Evolutionary conservation across 2,888 invertebrate species (phyloP).

Genomic region (Aphrophora alni): DNA sequence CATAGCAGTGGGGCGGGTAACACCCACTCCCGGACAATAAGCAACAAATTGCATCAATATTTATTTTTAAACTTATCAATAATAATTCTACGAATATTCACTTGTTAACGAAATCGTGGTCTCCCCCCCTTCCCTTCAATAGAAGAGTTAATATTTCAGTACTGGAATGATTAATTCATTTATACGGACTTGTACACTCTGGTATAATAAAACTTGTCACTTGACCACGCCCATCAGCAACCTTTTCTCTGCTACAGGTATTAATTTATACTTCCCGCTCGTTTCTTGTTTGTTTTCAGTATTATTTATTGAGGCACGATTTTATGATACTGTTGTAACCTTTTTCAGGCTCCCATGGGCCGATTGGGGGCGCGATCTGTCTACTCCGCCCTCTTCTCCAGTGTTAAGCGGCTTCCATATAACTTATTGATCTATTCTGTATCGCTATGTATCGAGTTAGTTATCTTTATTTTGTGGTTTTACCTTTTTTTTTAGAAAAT

Average conservation of each 20-base stretch:
- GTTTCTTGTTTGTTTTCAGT: constrained; percentile 36
- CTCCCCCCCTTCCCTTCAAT: not conserved
- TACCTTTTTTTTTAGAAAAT: not conserved
- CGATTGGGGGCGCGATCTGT: constrained; percentile 7
- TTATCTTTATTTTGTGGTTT: not conserved
- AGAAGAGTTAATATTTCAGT: not conserved
- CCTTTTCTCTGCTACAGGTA: not conserved
- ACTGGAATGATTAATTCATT: not conserved
- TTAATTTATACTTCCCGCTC: constrained; percentile 5
- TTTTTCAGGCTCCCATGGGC: constrained; percentile 25
- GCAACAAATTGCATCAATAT: not conserved
- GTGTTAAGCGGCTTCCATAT: not conserved
- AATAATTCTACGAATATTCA: not conserved
- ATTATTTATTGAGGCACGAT: constrained; percentile 39
- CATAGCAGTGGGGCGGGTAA: not conserved
- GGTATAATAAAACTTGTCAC: constrained; percentile 5
- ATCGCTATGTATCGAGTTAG: not conserved
- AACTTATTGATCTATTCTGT: not conserved
- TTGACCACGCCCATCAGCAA: not conserved
- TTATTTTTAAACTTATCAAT: not conserved
- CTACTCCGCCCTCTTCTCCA: not conserved
- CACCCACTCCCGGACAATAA: not conserved
- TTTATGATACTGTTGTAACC: constrained; percentile 23
- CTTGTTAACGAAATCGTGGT: constrained; percentile 1
- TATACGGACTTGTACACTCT: not conserved